Conservation (phyloP, 2,113 vertebrate genomes). For the Tupaia chinensis region DNA sequence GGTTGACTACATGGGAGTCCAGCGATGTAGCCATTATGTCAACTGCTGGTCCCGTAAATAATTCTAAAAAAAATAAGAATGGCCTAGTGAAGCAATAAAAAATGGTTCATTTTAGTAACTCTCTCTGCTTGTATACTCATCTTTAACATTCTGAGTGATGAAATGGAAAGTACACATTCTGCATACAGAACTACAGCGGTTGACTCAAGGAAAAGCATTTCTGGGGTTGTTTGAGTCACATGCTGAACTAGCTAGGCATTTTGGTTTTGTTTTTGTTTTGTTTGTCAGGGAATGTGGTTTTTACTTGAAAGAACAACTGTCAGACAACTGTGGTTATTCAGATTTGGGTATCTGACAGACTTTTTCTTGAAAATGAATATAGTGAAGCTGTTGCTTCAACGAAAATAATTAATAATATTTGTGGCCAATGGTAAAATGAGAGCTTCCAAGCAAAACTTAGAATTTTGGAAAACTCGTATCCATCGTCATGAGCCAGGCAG, state of each 20-base stretch:
- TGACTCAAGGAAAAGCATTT: not conserved
- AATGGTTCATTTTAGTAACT: not conserved
- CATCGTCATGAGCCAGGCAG: not conserved
- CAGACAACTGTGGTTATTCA: not conserved
- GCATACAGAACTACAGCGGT: rapidly evolving
- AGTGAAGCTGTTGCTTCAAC: not conserved
- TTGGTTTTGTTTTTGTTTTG: not conserved
- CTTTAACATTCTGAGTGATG: not conserved
- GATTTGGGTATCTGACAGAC: not conserved
- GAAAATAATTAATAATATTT: not conserved
- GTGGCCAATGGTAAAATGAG: not conserved
- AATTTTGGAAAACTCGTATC: not conserved
- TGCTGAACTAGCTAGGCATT: not conserved
- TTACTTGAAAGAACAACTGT: not conserved
- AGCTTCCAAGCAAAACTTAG: not conserved
- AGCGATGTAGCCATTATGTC: too few species aligned
- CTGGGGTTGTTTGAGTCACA: not conserved
- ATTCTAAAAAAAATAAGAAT: too few species aligned
- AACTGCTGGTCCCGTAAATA: too few species aligned
- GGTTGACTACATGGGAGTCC: too few species aligned
- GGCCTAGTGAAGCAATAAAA: not conserved
- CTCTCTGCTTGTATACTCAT: not conserved
- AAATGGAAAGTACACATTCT: not conserved
- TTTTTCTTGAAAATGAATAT: not conserved
- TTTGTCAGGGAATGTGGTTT: not conserved